Conservation (phyloP, 2,113 vertebrate species). For the Passer domesticus region DNA sequence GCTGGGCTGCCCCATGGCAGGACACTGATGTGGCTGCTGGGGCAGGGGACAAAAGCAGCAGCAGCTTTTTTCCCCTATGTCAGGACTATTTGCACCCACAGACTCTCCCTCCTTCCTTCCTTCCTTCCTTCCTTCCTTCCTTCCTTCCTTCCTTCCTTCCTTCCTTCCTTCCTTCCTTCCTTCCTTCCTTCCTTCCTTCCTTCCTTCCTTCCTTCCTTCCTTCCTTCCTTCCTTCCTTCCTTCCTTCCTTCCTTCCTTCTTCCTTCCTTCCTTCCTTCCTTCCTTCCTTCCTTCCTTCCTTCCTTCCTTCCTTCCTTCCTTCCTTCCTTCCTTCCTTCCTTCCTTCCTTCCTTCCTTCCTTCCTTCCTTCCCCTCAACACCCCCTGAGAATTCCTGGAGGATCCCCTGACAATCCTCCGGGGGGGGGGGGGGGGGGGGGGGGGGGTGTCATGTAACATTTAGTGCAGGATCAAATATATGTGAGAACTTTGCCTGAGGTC, state of each 20-base stretch:
- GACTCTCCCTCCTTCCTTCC: too few relatives aligned
- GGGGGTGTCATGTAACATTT: rapidly evolving
- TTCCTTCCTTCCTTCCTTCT: not conserved
- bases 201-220: too few relatives aligned
- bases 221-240: not conserved
- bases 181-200: not conserved
- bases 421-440: rapidly evolving
- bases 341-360: not conserved
- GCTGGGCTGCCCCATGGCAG: not conserved
- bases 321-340: too few relatives aligned
- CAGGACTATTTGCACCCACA: not conserved
- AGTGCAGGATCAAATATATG: not conserved
- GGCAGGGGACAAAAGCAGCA: not conserved
- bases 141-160: not conserved
- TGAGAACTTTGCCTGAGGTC: not conserved
- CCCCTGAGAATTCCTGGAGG: not conserved
- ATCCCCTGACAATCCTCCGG: too few relatives aligned
- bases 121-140: too few relatives aligned
- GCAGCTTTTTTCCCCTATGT: not conserved
- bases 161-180: not conserved
- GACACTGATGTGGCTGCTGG: not conserved
- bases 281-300: not conserved
- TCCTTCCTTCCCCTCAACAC: not conserved
- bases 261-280: too few relatives aligned
- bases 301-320: too few relatives aligned